phyloP scores from a whole-genome alignment of 2,113 vertebrate genomes.

The Periophthalmus modestus region DNA sequence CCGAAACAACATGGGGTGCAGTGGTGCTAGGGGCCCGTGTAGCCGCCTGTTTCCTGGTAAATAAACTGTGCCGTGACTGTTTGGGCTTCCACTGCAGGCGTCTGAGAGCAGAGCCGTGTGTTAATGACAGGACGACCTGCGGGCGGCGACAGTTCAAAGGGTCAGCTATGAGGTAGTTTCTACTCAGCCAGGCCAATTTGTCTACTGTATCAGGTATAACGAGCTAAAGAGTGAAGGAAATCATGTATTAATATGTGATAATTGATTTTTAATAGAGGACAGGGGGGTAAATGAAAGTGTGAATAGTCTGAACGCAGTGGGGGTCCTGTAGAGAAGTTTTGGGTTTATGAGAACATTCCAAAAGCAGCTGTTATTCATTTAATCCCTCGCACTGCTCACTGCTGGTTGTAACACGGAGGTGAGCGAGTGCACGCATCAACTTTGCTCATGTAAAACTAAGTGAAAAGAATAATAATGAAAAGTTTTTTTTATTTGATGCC shows the following conservation, averaged over 20 bases:
- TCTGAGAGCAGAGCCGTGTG: constrained; percentile 17
- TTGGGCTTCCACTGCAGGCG: constrained; percentile 28
- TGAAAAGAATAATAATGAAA: not conserved
- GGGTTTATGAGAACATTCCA: constrained; percentile 59
- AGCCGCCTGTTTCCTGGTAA: constrained; percentile 56
- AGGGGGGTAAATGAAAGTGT: constrained; percentile 9
- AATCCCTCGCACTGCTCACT: constrained; percentile 35
- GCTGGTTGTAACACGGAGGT: constrained; percentile 23
- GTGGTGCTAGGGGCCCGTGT: constrained; percentile 31
- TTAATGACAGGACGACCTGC: constrained; percentile 16
- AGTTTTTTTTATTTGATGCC: not conserved
- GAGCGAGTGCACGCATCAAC: constrained; percentile 14
- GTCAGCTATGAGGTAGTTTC: constrained; percentile 39
- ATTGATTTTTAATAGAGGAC: not conserved
- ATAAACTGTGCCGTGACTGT: constrained; percentile 45
- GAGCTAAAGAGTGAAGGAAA: constrained; percentile 8
- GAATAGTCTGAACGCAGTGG: not conserved
- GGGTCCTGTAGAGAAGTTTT: not conserved
- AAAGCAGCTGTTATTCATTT: constrained; percentile 71
- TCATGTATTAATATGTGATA: constrained; percentile 4
- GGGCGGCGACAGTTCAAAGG: constrained; percentile 25
- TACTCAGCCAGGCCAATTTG: not conserved
- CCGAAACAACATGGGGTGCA: constrained; percentile 25
- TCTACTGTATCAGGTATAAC: constrained; percentile 5
- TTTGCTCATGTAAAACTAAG: not conserved